Conservation (phyloP, 2,113 vertebrate species). For the Tetrax tetrax region DNA sequence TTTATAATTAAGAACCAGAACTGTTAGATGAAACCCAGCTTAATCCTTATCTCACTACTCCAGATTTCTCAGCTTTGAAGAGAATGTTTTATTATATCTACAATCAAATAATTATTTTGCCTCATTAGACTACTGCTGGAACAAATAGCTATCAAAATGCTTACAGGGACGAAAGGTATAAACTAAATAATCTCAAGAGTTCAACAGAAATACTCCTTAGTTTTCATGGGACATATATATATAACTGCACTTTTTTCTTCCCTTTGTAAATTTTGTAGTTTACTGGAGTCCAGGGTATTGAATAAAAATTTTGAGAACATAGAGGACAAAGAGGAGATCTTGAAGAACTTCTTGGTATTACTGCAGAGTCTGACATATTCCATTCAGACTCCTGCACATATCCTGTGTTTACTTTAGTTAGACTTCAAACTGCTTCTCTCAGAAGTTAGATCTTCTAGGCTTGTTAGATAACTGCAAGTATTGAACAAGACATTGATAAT, state of each 20-base stretch:
- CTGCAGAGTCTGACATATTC: neutral
- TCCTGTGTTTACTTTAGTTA: rapidly evolving
- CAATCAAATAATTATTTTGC: neutral
- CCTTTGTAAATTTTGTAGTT: neutral
- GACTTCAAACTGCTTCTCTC: neutral
- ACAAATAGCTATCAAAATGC: neutral
- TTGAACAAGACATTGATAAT: neutral
- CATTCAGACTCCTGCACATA: neutral
- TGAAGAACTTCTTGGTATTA: neutral
- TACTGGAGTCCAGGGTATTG: neutral
- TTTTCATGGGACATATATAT: neutral
- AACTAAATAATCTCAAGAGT: neutral
- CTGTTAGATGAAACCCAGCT: neutral
- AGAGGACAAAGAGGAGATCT: neutral
- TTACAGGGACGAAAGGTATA: neutral
- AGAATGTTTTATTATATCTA: neutral
- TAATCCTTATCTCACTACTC: neutral
- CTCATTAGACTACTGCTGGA: neutral
- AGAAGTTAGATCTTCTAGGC: neutral
- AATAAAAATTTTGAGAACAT: neutral
- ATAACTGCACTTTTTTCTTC: neutral
- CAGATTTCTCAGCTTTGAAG: neutral
- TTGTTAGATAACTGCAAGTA: neutral
- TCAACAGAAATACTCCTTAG: neutral
- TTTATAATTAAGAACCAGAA: neutral